Conservation (phyloP, 1,140 invertebrate species). For the Drosophila ironensis region DNA sequence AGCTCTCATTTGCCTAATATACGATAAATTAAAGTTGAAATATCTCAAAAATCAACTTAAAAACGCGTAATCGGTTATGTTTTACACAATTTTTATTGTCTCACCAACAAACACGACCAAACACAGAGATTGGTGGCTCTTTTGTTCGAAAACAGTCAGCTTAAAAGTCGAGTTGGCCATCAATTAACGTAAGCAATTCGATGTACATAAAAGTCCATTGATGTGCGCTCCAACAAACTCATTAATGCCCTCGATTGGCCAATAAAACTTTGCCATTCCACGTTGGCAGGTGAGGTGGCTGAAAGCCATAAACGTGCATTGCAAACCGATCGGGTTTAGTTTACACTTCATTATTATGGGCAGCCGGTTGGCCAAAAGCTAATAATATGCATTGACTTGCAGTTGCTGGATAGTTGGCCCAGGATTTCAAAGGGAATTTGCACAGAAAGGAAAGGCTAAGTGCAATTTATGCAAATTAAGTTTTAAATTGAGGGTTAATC, state of each 20-base stretch:
- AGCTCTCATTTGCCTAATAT: too few relatives aligned
- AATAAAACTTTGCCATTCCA: constrained; percentile 60
- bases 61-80: too few relatives aligned
- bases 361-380: neutral
- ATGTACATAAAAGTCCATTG: constrained; percentile 41
- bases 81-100: too few relatives aligned
- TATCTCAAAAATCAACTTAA: too few relatives aligned
- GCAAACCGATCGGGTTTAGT: constrained; percentile 37
- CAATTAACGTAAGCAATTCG: constrained; percentile 34
- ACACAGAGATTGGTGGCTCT: too few relatives aligned
- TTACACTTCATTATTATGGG: constrained; percentile 1
- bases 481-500: neutral
- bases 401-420: constrained; percentile 10
- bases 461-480: neutral
- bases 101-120: too few relatives aligned
- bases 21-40: too few relatives aligned
- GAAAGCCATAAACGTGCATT: constrained; percentile 37
- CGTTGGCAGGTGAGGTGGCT: constrained; percentile 22
- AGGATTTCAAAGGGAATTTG: constrained; percentile 15
- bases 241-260: constrained; percentile 49
- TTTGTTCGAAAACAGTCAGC: too few relatives aligned
- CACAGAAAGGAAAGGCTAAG: neutral
- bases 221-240: constrained; percentile 30
- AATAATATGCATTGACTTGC: constrained; percentile 43
- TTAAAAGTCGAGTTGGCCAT: too few relatives aligned